phyloP scores from a whole-genome alignment of 1,140 invertebrate species.

The Nebria ingens region DNA sequence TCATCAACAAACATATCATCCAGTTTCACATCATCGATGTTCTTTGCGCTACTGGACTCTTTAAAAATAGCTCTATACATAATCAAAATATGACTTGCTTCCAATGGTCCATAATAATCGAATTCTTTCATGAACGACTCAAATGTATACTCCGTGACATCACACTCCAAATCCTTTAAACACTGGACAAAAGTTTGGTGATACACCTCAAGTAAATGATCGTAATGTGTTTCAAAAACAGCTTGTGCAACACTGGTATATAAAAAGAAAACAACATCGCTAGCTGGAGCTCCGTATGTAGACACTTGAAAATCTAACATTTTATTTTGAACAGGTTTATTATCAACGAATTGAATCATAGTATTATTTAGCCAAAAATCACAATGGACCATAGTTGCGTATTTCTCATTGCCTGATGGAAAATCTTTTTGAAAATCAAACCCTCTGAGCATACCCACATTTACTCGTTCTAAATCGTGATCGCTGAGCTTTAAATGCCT shows the following conservation, averaged over 20 bases:
- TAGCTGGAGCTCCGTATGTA: conserved; percentile 40
- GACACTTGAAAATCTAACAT: conserved; percentile 43
- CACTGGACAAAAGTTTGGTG: conserved; percentile 26
- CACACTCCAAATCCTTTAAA: neutral
- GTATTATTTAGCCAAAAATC: conserved; percentile 10
- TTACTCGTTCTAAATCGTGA: neutral
- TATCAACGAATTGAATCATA: neutral
- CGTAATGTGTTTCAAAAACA: conserved; percentile 35
- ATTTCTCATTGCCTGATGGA: neutral
- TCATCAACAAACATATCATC: neutral
- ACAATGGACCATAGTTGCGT: neutral
- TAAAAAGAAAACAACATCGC: conserved; percentile 41
- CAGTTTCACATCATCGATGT: neutral
- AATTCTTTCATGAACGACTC: neutral
- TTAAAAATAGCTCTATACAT: neutral
- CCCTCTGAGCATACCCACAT: neutral
- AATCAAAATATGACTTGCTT: neutral
- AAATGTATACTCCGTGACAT: neutral
- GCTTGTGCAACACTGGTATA: conserved; percentile 38
- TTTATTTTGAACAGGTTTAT: conserved; percentile 27
- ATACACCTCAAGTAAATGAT: conserved; percentile 38
- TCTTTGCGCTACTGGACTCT: neutral
- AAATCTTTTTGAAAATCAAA: neutral
- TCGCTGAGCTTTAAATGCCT: neutral
- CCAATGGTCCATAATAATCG: neutral